These are phyloP conservation scores for Hofmannophila pseudospretella DNA, from an alignment of 2,888 invertebrate species.

Conservation along the genomic window DNA sequence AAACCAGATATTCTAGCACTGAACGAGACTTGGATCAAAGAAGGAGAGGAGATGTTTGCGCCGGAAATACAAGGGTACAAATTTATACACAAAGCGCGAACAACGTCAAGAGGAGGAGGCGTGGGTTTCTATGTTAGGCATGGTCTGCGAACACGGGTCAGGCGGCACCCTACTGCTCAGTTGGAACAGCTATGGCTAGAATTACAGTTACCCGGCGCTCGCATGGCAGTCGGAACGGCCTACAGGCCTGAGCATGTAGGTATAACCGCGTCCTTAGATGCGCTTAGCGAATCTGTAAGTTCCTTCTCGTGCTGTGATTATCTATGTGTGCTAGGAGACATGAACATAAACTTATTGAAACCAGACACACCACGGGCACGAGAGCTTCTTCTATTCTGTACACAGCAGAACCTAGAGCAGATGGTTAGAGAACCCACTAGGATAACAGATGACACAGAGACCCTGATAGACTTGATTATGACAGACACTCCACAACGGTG, in stretches of 20 bases:
- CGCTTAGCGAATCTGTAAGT: constrained; percentile 14
- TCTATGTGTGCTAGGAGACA: constrained; percentile 10
- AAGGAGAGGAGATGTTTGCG: constrained; percentile 8
- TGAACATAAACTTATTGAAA: constrained; percentile 13
- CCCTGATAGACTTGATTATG: constrained; percentile 13
- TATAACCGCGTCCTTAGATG: constrained; percentile 11
- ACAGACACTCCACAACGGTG: constrained; percentile 1
- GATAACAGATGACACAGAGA: constrained; percentile 8
- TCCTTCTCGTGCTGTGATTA: constrained; percentile 10
- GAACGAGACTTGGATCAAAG: constrained; percentile 15
- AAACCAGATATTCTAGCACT: constrained; percentile 15
- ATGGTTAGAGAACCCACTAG: constrained; percentile 14
- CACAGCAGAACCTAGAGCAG: constrained; percentile 10
- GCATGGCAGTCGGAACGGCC: constrained; percentile 17
- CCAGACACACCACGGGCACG: background rate
- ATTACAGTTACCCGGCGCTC: constrained; percentile 12
- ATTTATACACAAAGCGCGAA: constrained; percentile 5
- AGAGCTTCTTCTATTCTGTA: constrained; percentile 6
- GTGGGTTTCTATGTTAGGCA: constrained; percentile 13
- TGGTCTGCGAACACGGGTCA: constrained; percentile 9
- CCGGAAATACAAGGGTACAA: constrained; percentile 8
- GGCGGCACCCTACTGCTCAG: constrained; percentile 10
- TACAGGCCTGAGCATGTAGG: constrained; percentile 16
- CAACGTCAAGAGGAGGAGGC: constrained; percentile 4
- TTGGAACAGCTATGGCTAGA: constrained; percentile 23